A percentile compares a stretch with the other conserved stretches of the same genome.
Conservation (phyloP, 2,888 invertebrate species). For the Scaptomyza parva region DNA sequence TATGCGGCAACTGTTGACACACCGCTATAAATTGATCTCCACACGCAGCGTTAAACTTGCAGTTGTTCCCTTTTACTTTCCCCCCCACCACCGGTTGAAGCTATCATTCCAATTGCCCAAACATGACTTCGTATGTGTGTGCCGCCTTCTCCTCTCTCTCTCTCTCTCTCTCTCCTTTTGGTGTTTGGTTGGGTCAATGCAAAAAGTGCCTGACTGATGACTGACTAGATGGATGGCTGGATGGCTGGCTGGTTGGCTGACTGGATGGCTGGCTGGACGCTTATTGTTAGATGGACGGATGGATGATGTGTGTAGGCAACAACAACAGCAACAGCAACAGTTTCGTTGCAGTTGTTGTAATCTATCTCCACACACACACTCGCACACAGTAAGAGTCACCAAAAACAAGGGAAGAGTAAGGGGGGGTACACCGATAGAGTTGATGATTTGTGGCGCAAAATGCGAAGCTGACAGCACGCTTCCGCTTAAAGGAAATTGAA, state of each 20-base stretch:
- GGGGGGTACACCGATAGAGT: conserved; percentile 65
- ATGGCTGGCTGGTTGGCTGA: conserved; percentile 47
- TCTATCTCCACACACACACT: conserved; percentile 59
- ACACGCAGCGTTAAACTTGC: conserved; percentile 44
- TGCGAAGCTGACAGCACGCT: conserved; percentile 70
- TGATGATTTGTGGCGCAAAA: conserved; percentile 80
- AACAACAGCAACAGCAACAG: too few species aligned
- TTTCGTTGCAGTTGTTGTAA: conserved; percentile 69
- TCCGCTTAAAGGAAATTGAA: conserved; percentile 80
- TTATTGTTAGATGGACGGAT: conserved; percentile 79
- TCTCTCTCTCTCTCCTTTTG: neutral
- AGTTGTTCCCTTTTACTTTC: conserved; percentile 1
- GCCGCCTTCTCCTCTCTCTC: neutral
- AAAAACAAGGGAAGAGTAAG: conserved; percentile 5
- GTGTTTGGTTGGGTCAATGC: conserved; percentile 36
- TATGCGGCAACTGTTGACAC: conserved; percentile 77
- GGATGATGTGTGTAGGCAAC: conserved; percentile 77
- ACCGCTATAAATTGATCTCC: conserved; percentile 68
- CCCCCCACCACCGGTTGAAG: neutral
- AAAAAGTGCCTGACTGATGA: conserved; percentile 67
- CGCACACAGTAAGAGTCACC: conserved; percentile 39
- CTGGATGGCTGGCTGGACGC: conserved; percentile 57
- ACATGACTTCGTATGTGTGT: conserved; percentile 35
- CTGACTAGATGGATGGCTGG: conserved; percentile 60
- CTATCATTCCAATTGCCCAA: conserved; percentile 33